A percentile compares a stretch with the other conserved stretches of the same genome.
These are phyloP conservation scores for Pseudopleuronectes americanus DNA, from an alignment of 2,797 vertebrate genomes.

Conservation along the genomic window DNA sequence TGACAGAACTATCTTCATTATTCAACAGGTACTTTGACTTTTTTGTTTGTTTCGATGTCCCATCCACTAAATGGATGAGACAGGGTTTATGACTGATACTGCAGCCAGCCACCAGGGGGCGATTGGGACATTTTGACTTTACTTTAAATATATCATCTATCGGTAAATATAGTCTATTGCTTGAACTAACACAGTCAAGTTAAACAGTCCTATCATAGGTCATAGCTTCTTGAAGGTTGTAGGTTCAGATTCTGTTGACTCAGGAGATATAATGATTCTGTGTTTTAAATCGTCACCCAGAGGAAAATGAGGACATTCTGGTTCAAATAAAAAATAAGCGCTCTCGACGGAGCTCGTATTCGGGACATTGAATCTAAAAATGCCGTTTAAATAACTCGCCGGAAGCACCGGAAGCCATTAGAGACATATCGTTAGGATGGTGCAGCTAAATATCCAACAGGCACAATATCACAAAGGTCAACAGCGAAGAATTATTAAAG, in stretches of 20 bases:
- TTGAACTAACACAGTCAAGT: background rate
- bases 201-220: background rate
- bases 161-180: background rate
- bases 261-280: background rate
- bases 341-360: background rate
- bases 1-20: no score
- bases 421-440: slow-evolving; percentile 16
- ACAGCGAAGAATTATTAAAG: slow-evolving; percentile 24
- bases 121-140: no score
- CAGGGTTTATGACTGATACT: no score
- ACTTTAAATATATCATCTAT: no score
- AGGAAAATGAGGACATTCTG: background rate
- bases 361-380: slow-evolving; percentile 24
- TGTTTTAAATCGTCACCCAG: background rate
- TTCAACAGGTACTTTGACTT: no score
- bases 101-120: no score
- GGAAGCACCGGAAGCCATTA: slow-evolving; percentile 20
- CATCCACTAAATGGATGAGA: no score
- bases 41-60: no score
- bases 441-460: slow-evolving; percentile 36
- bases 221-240: background rate
- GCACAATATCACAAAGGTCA: slow-evolving; percentile 41
- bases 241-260: no score
- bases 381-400: slow-evolving; percentile 25
- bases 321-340: background rate